Evolutionary conservation across 2,113 vertebrate genomes (phyloP).

Genomic region (Anoura caudifer): DNA sequence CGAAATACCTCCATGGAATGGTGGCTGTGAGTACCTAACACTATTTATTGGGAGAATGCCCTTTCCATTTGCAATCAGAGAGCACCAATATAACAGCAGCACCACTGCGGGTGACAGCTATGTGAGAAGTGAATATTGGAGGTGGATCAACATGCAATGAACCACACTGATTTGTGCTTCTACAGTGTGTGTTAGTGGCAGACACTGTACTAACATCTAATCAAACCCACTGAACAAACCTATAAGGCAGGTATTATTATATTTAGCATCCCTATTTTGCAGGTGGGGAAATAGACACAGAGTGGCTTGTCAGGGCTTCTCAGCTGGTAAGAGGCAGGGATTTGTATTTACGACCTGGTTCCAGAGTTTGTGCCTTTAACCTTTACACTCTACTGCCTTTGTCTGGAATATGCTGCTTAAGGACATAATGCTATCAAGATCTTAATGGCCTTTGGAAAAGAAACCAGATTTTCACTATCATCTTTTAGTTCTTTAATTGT

Average conservation of each 20-base stretch:
- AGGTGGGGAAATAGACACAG: neutral
- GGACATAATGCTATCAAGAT: neutral
- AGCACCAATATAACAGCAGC: accelerated
- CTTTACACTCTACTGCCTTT: neutral
- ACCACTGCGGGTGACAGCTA: neutral
- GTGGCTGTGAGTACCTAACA: neutral
- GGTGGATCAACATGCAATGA: neutral
- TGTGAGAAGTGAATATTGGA: accelerated
- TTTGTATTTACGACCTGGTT: accelerated
- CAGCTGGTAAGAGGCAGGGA: neutral
- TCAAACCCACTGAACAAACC: neutral
- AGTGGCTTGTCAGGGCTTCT: neutral
- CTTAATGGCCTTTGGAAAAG: neutral
- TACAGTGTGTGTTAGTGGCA: neutral
- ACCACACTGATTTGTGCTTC: neutral
- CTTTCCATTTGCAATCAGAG: neutral
- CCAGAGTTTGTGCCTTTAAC: neutral
- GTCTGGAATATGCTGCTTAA: neutral
- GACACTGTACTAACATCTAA: neutral
- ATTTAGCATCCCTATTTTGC: neutral
- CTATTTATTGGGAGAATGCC: neutral
- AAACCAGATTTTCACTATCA: neutral
- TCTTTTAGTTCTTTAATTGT: neutral
- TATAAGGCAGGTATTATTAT: accelerated
- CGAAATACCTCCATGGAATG: neutral